Evolutionary conservation across 2,888 invertebrate species (phyloP), one percentile per base, ranked within the genome.

Genomic region (Eupeodes luniger): DNA sequence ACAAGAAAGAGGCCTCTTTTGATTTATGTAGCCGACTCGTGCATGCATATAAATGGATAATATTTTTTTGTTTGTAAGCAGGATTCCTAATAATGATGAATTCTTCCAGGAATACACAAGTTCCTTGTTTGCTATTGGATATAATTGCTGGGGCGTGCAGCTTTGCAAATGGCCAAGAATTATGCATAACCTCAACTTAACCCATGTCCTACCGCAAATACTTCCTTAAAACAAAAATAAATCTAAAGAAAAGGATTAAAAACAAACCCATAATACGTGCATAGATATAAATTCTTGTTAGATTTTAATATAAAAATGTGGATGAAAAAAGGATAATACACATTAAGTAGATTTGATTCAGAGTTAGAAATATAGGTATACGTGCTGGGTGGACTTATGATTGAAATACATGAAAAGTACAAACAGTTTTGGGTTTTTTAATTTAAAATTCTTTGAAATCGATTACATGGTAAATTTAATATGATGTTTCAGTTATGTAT

Each of bases 1-100:
- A 61, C 51, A 64, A 19, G 67, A 80, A 66, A 67, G 59, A 75
- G 75, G 66, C 75, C 67, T 53, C 47, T 75, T 66, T 76, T 86
- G 86, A 87, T 87, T 87, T 83, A 87, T 87, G 86, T 87, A 80
- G 59, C 69, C 76, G 75, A 40, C 75, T 80, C 86, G 70, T 83
- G 53, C 69, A 74, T 81, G 80, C 80, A 87, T 87, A 80, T 55
- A 87, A 83, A 87, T 83, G 86, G 76, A 83, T 80, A 70, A 72
- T 83, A 72, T 66, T 49, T 49, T 47, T 27, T 27, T 49, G 19
- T 12, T 44, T 9, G 0, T 47, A 47, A 76, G 16, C 12, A 12
- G 44, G 72, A 62, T 57, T 64, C 80, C 72, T 76, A 83, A 80
- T 83, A 87, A 87, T 83, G 86, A 87, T 87, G 86, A 83, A 87